Percentiles rank a stretch among this genome's conserved stretches.
phyloP scores from a whole-genome alignment of 2,888 invertebrate species.

The Trichopria drosophilae region DNA sequence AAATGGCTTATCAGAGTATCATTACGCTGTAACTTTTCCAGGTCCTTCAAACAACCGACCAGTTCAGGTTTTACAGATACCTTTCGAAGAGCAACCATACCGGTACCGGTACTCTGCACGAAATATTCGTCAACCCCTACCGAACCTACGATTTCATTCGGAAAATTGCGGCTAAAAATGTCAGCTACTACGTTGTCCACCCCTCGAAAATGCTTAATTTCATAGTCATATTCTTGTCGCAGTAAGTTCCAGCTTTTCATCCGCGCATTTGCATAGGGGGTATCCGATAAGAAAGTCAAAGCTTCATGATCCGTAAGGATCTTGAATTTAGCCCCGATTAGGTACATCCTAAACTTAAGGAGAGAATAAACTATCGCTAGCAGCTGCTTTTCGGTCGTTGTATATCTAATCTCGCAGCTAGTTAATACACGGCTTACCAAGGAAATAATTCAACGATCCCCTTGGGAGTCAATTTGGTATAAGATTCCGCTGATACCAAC shows the following conservation, averaged over 20 bases:
- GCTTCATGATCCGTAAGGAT: too few relatives aligned
- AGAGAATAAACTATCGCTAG: neutral
- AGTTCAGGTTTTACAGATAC: too few relatives aligned
- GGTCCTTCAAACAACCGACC: too few relatives aligned
- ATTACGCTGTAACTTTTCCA: too few relatives aligned
- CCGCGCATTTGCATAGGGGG: neutral
- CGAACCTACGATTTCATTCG: too few relatives aligned
- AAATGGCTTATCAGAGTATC: too few relatives aligned
- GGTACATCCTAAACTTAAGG: too few relatives aligned
- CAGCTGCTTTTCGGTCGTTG: neutral
- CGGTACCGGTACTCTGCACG: too few relatives aligned
- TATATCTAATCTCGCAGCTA: neutral
- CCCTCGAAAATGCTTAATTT: constrained; percentile 9
- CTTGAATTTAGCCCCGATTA: too few relatives aligned
- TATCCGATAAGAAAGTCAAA: constrained; percentile 5
- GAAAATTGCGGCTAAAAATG: too few relatives aligned
- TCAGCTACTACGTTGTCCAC: neutral
- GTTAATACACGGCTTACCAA: neutral
- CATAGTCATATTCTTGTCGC: constrained; percentile 2
- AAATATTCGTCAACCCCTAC: too few relatives aligned
- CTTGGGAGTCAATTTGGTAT: neutral
- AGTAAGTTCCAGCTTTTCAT: neutral
- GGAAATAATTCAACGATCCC: neutral
- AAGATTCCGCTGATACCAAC: neutral
- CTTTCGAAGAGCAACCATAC: too few relatives aligned